Conservation (phyloP, 2,797 vertebrate species). For the Paratrypauchen microcephalus region DNA sequence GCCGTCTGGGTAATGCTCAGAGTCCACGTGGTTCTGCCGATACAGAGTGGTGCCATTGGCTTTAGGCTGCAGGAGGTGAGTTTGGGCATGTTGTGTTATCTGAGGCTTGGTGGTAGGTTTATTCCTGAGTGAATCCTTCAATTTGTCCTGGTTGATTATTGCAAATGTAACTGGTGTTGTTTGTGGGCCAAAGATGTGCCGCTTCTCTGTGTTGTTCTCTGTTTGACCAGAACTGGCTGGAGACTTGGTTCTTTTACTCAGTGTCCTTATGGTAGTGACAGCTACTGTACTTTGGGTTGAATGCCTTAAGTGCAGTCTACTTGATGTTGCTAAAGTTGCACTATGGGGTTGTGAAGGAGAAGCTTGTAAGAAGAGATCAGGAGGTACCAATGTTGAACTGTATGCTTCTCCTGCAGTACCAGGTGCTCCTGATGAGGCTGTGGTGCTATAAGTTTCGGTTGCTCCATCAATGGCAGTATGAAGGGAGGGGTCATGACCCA, state of each 20-base stretch:
- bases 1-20: slow-evolving; percentile 72
- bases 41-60: slow-evolving; percentile 79
- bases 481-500: slow-evolving; percentile 42
- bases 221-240: slow-evolving; percentile 28
- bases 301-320: slow-evolving; percentile 17
- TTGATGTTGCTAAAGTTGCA: slow-evolving; percentile 30
- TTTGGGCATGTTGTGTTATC: slow-evolving; percentile 39
- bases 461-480: slow-evolving; percentile 41
- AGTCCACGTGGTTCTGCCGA: slow-evolving; percentile 75
- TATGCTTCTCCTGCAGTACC: slow-evolving; percentile 31
- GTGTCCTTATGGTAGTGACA: slow-evolving; percentile 32
- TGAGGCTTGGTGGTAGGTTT: slow-evolving; percentile 39
- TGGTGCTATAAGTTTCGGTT: slow-evolving; percentile 31
- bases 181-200: slow-evolving; percentile 41
- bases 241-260: slow-evolving; percentile 24
- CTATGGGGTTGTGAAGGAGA: slow-evolving; percentile 23
- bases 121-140: slow-evolving; percentile 69
- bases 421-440: slow-evolving; percentile 46
- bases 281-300: slow-evolving; percentile 41
- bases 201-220: slow-evolving; percentile 69
- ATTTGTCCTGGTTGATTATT: slow-evolving; percentile 57
- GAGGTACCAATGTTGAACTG: slow-evolving; percentile 25
- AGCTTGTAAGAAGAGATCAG: slow-evolving; percentile 10
- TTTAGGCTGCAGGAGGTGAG: slow-evolving; percentile 63
- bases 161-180: slow-evolving; percentile 56